A percentile compares a stretch with the other conserved stretches of the same genome.
phyloP scores from a whole-genome alignment of 1,140 invertebrate genomes.

The Thaumatotibia leucotreta region DNA sequence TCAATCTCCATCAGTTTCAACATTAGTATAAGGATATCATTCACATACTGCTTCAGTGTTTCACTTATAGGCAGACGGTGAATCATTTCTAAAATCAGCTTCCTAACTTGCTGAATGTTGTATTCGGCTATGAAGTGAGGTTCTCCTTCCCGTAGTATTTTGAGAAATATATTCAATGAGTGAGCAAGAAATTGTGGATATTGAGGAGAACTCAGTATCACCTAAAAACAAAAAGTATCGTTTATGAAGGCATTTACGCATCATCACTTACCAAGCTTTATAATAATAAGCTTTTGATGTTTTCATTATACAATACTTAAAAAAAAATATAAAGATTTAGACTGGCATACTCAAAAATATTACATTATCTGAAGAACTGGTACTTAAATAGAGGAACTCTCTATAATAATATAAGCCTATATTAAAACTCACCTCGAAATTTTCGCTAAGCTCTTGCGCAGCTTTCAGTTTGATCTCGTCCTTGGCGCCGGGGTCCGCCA shows the following conservation, averaged over 20 bases:
- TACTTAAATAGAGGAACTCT: too few species aligned
- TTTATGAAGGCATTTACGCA: too few species aligned
- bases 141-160: slow-evolving; percentile 94
- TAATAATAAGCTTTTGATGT: too few species aligned
- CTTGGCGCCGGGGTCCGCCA: slow-evolving; percentile 87
- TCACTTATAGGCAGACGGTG: slow-evolving; percentile 96
- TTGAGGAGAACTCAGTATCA: slow-evolving; percentile 89
- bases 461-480: slow-evolving; percentile 96
- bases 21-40: slow-evolving; percentile 91
- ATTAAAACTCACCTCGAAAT: slow-evolving; percentile 89
- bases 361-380: too few species aligned
- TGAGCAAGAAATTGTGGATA: slow-evolving; percentile 94
- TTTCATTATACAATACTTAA: too few species aligned
- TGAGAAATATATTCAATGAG: slow-evolving; percentile 93
- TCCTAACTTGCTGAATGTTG: slow-evolving; percentile 92
- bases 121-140: slow-evolving; percentile 97
- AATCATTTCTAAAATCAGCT: slow-evolving; percentile 96
- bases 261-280: too few species aligned
- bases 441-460: slow-evolving; percentile 95
- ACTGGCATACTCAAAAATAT: too few species aligned
- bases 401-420: too few species aligned
- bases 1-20: slow-evolving; percentile 94
- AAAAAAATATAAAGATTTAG: too few species aligned
- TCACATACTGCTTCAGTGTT: slow-evolving; percentile 89
- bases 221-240: slow-evolving; percentile 72